phyloP scores from a whole-genome alignment of 2,888 invertebrate species.

The Sesia bembeciformis region DNA sequence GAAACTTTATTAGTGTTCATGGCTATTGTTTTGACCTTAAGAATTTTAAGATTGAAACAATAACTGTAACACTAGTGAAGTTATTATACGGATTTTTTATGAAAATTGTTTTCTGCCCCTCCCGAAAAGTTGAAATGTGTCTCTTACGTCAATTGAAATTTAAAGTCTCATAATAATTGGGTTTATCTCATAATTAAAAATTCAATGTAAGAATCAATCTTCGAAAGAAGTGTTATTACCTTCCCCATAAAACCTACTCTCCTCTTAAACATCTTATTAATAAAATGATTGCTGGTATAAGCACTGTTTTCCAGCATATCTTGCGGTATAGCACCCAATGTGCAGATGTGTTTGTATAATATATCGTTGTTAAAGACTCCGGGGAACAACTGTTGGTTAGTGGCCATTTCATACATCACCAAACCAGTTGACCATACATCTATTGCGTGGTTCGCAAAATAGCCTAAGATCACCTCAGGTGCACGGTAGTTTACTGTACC shows the following conservation, averaged over 20 bases:
- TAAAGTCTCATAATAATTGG: too few relatives aligned
- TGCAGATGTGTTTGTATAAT: slow-evolving; percentile 32
- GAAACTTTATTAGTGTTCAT: too few relatives aligned
- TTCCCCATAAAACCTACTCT: slow-evolving; percentile 5
- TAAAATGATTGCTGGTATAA: slow-evolving; percentile 20
- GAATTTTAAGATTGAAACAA: too few relatives aligned
- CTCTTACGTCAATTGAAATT: too few relatives aligned
- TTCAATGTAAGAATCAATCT: not conserved
- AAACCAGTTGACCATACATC: slow-evolving; percentile 49
- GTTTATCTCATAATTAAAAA: not conserved
- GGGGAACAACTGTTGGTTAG: slow-evolving; percentile 24
- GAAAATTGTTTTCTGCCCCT: too few relatives aligned
- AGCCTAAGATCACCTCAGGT: slow-evolving; percentile 47
- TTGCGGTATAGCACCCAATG: slow-evolving; percentile 24
- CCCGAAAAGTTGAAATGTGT: too few relatives aligned
- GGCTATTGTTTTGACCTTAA: too few relatives aligned
- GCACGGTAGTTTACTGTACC: slow-evolving; percentile 35
- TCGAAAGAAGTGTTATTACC: slow-evolving; percentile 11
- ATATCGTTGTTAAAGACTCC: slow-evolving; percentile 29
- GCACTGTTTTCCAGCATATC: slow-evolving; percentile 27
- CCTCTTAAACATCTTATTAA: slow-evolving; percentile 18
- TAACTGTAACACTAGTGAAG: too few relatives aligned
- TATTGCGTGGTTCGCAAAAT: slow-evolving; percentile 23
- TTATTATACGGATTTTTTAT: too few relatives aligned
- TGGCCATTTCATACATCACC: slow-evolving; percentile 44